Evolutionary conservation across 2,797 vertebrate species (phyloP), one percentile per base, ranked within the genome.

Genomic region (Thaleichthys pacificus): DNA sequence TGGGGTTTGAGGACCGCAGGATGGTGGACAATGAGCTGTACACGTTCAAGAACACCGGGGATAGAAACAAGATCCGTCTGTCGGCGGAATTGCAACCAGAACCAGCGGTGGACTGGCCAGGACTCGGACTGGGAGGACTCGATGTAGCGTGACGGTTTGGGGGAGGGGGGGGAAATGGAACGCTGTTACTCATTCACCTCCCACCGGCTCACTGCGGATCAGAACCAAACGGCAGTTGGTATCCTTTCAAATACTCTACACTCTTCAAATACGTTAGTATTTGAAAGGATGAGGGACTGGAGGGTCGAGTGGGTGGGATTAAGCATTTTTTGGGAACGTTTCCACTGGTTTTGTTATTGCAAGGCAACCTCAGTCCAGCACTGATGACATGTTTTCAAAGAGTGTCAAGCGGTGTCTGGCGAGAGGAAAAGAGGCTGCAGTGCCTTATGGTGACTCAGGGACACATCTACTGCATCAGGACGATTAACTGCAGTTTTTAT

Each of bases 1-100:
- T 94, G 2, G 88, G 86, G 56, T 93, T 91, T 68, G 85, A 91
- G 74, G 93, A 95, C 83, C 86, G 90, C 71, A 85, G 76, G 0
- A 94, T 96, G 91, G 82, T 91, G 69, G 93, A 95, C 71, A 95
- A 92, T 0, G 94, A 95, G 32, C 84, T 93, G 5, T 95, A 96
- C 80, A 95, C 94, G 0, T 96, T 98, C 75, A 94, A 92, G 79
- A 89, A 72, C 82, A 87, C 58, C 0, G 87, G 86, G 0, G 91
- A 92, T 0, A 85, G 90, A 1, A 93, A 89, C 84, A 80, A 84
- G 0, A 91, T 92, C 68, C 82, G 79, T 8, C 84, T 92, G 2
- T 90, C 91, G 0, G 63, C 26, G 0, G 80, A 91, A 42, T 22
- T 49, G 5, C 71, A 79, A 14, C 1, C 51, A 0, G 26, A 76